Conservation (phyloP, 2,797 vertebrate genomes). For the Dallia pectoralis region DNA sequence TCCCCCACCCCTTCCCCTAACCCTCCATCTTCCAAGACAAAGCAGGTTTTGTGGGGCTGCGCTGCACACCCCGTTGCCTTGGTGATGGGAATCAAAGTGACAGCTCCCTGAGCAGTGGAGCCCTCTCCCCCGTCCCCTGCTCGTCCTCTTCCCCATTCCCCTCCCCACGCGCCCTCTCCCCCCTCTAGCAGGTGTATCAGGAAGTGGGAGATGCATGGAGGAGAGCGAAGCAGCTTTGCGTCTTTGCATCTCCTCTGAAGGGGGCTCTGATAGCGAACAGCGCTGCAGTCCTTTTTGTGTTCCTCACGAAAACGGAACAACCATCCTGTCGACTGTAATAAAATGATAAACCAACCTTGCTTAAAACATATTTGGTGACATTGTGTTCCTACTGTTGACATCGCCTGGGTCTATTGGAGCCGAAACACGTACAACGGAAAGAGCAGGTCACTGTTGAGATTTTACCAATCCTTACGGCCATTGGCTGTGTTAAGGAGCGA, state of each 20-base stretch:
- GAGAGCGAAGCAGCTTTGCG: neutral
- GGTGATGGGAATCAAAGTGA: constrained; percentile 78
- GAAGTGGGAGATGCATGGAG: constrained; percentile 56
- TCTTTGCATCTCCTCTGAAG: neutral
- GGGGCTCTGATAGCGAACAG: neutral
- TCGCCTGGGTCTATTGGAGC: neutral
- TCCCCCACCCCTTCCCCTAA: constrained; percentile 24
- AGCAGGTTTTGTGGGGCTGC: constrained; percentile 75
- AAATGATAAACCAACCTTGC: neutral
- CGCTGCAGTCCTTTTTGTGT: neutral
- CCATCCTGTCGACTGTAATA: too few relatives aligned
- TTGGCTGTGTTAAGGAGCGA: neutral
- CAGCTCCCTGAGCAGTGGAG: constrained; percentile 62
- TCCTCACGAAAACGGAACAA: neutral
- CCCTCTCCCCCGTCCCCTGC: constrained; percentile 27
- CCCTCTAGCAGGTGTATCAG: constrained; percentile 67
- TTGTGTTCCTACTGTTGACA: neutral
- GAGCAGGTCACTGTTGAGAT: neutral
- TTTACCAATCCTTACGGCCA: neutral
- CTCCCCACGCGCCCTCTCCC: constrained; percentile 4
- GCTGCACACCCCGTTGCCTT: constrained; percentile 68
- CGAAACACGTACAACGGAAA: neutral
- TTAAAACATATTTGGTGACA: neutral
- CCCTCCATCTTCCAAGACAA: constrained; percentile 62
- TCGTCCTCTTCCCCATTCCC: constrained; percentile 13